phyloP scores from a whole-genome alignment of 2,797 vertebrate genomes.

The Tadarida brasiliensis region DNA sequence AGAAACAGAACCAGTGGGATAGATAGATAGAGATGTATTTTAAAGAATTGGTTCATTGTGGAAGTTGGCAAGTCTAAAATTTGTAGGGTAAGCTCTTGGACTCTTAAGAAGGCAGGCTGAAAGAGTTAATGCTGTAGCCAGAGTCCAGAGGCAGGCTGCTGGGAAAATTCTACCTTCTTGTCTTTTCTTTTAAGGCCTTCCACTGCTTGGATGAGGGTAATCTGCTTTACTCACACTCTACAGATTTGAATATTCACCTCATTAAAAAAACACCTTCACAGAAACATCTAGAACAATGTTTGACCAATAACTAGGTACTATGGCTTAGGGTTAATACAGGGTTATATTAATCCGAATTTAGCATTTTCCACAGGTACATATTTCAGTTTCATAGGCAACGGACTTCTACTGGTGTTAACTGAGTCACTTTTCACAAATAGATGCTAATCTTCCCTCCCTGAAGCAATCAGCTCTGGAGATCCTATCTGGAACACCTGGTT shows the following conservation, averaged over 20 bases:
- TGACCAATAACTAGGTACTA: background rate
- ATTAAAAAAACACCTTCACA: background rate
- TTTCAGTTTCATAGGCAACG: background rate
- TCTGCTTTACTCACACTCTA: background rate
- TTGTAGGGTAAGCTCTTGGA: background rate
- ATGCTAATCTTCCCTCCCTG: background rate
- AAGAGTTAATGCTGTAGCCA: background rate
- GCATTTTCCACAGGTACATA: background rate
- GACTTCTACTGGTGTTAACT: background rate
- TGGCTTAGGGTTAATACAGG: background rate
- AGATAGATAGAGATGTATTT: background rate
- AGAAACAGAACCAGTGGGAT: background rate
- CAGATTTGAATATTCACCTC: constrained; percentile 1
- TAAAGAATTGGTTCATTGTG: background rate
- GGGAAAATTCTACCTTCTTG: background rate
- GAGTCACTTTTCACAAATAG: background rate
- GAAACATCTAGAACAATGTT: constrained; percentile 3
- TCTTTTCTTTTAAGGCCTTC: background rate
- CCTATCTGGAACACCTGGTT: background rate
- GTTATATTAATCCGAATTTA: background rate
- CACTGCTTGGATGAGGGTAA: background rate
- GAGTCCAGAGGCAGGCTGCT: background rate
- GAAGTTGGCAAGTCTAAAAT: background rate
- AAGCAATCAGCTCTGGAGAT: background rate
- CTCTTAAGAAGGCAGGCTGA: background rate